Evolutionary conservation across 2,888 invertebrate species (phyloP).

Genomic region (Helobdella robusta): DNA sequence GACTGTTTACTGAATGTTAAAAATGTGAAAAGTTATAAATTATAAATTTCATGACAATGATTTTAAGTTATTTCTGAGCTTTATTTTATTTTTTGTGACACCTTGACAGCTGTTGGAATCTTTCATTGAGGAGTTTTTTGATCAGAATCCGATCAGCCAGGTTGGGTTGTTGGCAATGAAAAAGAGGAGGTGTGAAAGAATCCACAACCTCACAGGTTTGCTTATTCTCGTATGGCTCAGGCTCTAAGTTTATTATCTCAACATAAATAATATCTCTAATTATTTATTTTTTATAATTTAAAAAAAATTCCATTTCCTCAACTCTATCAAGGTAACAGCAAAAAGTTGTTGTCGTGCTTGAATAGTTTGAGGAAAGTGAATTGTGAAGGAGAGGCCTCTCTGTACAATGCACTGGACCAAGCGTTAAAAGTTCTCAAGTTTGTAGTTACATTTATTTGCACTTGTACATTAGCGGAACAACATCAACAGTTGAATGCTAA

Average conservation of each 20-base stretch:
- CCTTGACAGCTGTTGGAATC: conserved; percentile 62
- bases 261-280: too few relatives aligned
- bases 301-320: too few relatives aligned
- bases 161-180: conserved; percentile 80
- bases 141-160: conserved; percentile 96
- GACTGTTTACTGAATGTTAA: too few relatives aligned
- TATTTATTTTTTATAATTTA: too few relatives aligned
- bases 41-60: too few relatives aligned
- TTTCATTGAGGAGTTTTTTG: conserved; percentile 92
- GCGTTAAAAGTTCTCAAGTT: conserved; percentile 70
- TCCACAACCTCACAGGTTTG: conserved; percentile 74
- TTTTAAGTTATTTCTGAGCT: too few relatives aligned
- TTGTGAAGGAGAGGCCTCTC: conserved; percentile 81
- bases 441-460: too few relatives aligned
- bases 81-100: not conserved
- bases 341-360: conserved; percentile 49
- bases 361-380: conserved; percentile 55
- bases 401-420: conserved; percentile 86
- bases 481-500: too few relatives aligned
- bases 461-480: too few relatives aligned
- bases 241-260: too few relatives aligned
- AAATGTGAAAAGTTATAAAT: too few relatives aligned
- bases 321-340: conserved; percentile 48
- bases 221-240: too few relatives aligned
- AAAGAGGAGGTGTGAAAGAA: conserved; percentile 85